A percentile compares a stretch with the other conserved stretches of the same genome.
phyloP scores from a whole-genome alignment of 2,888 invertebrate genomes.

The Drosophila heteroneura region DNA sequence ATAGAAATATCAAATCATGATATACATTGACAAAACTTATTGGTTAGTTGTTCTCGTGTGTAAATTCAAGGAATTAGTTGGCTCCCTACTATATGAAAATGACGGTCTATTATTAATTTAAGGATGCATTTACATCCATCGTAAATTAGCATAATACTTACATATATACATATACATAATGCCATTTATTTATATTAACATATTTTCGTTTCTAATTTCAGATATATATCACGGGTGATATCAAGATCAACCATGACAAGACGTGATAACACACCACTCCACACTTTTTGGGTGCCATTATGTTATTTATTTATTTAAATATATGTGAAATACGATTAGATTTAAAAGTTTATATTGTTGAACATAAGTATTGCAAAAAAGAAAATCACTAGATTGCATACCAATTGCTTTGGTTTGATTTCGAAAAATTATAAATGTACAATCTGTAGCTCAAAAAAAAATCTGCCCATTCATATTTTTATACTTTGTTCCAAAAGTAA shows the following conservation, averaged over 20 bases:
- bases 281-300: slow-evolving; percentile 24
- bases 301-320: slow-evolving; percentile 24
- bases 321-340: slow-evolving; percentile 11
- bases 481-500: not conserved
- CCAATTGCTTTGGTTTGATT: slow-evolving; percentile 14
- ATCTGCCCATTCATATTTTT: slow-evolving; percentile 7
- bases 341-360: slow-evolving; percentile 13
- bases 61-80: not conserved
- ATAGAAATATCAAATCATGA: not conserved
- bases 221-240: slow-evolving; percentile 32
- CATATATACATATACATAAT: too few relatives aligned
- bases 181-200: not conserved
- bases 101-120: not conserved
- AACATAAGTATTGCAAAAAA: slow-evolving; percentile 3
- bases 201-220: slow-evolving; percentile 36
- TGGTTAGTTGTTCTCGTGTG: not conserved
- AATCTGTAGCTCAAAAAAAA: slow-evolving; percentile 7
- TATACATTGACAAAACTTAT: not conserved
- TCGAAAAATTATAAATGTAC: slow-evolving; percentile 4
- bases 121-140: not conserved
- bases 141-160: not conserved
- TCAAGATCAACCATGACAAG: slow-evolving; percentile 23
- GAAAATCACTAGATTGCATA: not conserved
- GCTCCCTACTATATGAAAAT: not conserved
- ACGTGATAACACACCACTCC: slow-evolving; percentile 31